phyloP scores from a whole-genome alignment of 2,888 invertebrate genomes.

The Cyclophora albipunctata region DNA sequence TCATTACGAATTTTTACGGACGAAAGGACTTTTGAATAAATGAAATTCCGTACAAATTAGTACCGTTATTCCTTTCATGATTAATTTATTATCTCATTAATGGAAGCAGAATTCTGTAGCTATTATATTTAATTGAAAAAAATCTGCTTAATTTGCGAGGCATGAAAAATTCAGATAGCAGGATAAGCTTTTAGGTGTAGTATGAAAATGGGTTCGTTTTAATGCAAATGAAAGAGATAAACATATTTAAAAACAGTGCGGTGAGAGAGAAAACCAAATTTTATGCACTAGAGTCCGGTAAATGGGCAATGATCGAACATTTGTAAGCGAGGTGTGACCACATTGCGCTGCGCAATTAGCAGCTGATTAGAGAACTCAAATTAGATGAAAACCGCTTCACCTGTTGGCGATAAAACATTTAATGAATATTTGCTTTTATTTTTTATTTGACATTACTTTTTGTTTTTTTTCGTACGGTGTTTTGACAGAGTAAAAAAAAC shows the following conservation, averaged over 20 bases:
- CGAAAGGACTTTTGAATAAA: no score
- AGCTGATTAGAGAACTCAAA: slow-evolving; percentile 12
- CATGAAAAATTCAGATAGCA: no score
- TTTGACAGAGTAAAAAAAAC: background rate
- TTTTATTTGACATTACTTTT: background rate
- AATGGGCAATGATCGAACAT: background rate
- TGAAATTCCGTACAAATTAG: no score
- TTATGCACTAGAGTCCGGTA: background rate
- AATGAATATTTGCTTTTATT: background rate
- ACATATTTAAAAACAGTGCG: background rate
- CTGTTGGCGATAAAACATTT: background rate
- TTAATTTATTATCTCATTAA: no score
- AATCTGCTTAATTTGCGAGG: no score
- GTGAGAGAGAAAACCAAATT: background rate
- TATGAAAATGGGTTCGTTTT: no score
- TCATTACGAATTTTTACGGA: background rate
- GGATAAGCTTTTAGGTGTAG: no score
- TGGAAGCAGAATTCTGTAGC: no score
- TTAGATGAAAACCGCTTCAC: slow-evolving; percentile 1
- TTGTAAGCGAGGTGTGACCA: slow-evolving; percentile 3
- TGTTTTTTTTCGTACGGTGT: background rate
- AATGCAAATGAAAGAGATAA: no score
- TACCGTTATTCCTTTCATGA: no score
- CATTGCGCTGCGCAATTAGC: slow-evolving; percentile 9
- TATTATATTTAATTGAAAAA: no score